phyloP scores from a whole-genome alignment of 2,113 vertebrate genomes.

The Lophotis ruficrista region DNA sequence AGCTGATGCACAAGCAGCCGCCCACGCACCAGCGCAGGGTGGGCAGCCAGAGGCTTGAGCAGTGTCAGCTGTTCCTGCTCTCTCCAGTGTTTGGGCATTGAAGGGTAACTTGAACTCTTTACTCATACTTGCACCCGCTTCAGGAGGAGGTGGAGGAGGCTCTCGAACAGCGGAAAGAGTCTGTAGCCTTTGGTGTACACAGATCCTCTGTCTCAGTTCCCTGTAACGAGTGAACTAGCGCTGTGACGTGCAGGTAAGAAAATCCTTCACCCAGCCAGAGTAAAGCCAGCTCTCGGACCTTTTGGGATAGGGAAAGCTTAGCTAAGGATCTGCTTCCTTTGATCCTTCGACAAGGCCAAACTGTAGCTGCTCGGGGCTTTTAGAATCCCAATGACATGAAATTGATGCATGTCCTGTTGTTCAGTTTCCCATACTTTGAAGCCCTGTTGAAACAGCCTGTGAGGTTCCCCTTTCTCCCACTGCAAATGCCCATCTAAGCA shows the following conservation, averaged over 20 bases:
- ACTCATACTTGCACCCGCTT: not conserved
- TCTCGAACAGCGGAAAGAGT: not conserved
- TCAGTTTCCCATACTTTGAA: not conserved
- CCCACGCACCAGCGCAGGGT: accelerated
- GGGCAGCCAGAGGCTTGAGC: not conserved
- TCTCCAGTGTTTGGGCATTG: accelerated
- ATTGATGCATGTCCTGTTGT: not conserved
- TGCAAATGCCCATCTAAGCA: not conserved
- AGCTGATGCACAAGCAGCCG: not conserved
- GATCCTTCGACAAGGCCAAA: not conserved
- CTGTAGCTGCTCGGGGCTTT: not conserved
- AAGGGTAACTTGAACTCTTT: not conserved
- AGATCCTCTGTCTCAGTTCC: not conserved
- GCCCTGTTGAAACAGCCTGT: not conserved
- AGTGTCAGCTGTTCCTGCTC: not conserved
- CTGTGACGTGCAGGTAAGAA: not conserved
- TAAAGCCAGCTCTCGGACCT: not conserved
- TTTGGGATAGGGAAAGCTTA: not conserved
- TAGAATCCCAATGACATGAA: not conserved
- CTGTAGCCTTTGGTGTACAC: not conserved
- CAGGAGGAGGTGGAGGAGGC: not conserved
- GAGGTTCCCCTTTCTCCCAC: not conserved
- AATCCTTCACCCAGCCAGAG: not conserved
- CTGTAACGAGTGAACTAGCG: accelerated
- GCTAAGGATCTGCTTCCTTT: not conserved